Conservation (phyloP, 2,888 invertebrate species). For the Chirona hameri region DNA sequence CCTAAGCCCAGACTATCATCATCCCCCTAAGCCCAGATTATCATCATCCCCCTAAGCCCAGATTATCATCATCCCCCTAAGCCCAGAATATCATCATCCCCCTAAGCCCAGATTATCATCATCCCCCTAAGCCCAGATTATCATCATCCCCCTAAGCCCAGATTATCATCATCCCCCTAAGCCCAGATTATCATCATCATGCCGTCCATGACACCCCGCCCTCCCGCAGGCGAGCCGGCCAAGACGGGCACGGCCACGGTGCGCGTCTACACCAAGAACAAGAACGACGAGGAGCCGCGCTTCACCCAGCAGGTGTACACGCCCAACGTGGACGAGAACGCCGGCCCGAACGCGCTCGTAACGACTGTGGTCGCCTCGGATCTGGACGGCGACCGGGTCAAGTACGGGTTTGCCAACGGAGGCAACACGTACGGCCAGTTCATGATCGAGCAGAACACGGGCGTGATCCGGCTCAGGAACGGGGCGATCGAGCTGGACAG, state of each 20-base stretch:
- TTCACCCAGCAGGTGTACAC: conserved; percentile 95
- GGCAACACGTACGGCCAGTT: conserved; percentile 83
- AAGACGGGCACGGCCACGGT: conserved; percentile 91
- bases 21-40: too few relatives aligned
- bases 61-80: too few relatives aligned
- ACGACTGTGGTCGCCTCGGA: conserved; percentile 96
- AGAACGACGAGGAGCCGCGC: conserved; percentile 95
- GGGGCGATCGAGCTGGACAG: conserved; percentile 81
- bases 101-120: too few relatives aligned
- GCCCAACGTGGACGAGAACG: conserved; percentile 93
- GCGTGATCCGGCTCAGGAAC: conserved; percentile 83
- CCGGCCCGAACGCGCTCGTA: conserved; percentile 89
- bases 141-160: too few relatives aligned
- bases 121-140: too few relatives aligned
- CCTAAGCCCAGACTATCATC: too few relatives aligned
- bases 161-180: too few relatives aligned
- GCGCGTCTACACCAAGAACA: conserved; percentile 93
- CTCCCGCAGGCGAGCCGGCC: conserved; percentile 79
- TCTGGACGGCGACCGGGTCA: conserved; percentile 93
- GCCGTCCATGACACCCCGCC: neutral
- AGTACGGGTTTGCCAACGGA: conserved; percentile 81
- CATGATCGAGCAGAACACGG: conserved; percentile 91
- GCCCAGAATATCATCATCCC: too few relatives aligned
- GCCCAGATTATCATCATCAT: neutral
- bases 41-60: too few relatives aligned